These are phyloP conservation scores for Drosophila obscura DNA, from an alignment of 1,140 invertebrate genomes.

Conservation along the genomic window DNA sequence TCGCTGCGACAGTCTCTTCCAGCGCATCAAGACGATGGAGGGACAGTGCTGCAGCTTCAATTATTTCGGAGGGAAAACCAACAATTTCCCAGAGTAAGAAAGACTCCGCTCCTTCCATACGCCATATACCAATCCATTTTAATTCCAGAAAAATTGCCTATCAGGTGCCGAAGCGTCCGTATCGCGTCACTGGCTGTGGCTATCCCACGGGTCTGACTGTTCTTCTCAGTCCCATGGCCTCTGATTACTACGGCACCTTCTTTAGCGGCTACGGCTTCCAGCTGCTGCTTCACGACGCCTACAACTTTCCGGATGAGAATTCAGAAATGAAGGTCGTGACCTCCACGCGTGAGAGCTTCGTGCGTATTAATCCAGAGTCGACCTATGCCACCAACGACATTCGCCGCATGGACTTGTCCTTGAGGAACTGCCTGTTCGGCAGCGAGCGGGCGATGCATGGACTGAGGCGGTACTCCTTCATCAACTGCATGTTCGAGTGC, in stretches of 20 bases:
- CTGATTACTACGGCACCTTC: slow-evolving; percentile 84
- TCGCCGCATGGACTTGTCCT: slow-evolving; percentile 80
- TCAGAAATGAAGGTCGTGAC: slow-evolving; percentile 85
- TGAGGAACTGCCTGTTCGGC: slow-evolving; percentile 86
- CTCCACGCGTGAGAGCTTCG: slow-evolving; percentile 85
- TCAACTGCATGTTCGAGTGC: slow-evolving; percentile 87
- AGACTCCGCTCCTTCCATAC: too few relatives aligned
- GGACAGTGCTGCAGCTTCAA: slow-evolving; percentile 88
- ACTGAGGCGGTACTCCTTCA: slow-evolving; percentile 86
- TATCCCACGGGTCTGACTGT: slow-evolving; percentile 87
- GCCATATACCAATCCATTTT: background rate
- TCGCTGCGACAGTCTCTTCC: slow-evolving; percentile 86
- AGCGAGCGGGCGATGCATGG: slow-evolving; percentile 84
- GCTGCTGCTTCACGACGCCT: slow-evolving; percentile 86
- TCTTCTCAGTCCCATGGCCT: slow-evolving; percentile 84
- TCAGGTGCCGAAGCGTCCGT: slow-evolving; percentile 82
- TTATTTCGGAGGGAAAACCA: slow-evolving; percentile 84
- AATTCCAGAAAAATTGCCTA: slow-evolving; percentile 72
- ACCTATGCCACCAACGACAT: slow-evolving; percentile 86
- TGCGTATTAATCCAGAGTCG: slow-evolving; percentile 86
- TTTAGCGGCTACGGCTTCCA: slow-evolving; percentile 82
- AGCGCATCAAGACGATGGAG: slow-evolving; percentile 85
- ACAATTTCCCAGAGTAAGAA: slow-evolving; percentile 79
- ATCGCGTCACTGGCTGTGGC: slow-evolving; percentile 86
- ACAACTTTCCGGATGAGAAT: slow-evolving; percentile 86